Evolutionary conservation across 2,113 vertebrate genomes (phyloP).

Genomic region (Sigmodon hispidus): DNA sequence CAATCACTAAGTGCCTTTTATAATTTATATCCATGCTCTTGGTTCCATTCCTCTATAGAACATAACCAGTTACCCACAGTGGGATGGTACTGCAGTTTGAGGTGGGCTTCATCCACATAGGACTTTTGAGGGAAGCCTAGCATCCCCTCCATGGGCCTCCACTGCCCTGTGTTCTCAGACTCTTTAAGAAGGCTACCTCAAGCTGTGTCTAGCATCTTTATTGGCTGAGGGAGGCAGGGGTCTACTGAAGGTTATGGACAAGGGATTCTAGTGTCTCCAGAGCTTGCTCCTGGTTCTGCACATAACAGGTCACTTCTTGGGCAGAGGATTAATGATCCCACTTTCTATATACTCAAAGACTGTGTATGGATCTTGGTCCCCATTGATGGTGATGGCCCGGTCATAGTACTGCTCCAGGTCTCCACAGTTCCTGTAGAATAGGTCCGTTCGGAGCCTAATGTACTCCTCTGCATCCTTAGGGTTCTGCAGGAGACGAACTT

Average conservation of each 20-base stretch:
- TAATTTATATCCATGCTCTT: not conserved
- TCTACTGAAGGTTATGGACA: not conserved
- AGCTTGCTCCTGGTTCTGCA: not conserved
- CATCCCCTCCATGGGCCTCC: not conserved
- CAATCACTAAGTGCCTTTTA: too few relatives aligned
- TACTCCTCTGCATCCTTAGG: conserved; percentile 85
- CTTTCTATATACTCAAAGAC: conserved; percentile 94
- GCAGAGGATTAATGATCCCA: conserved; percentile 86
- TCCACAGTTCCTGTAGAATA: conserved; percentile 80
- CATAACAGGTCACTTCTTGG: conserved; percentile 55
- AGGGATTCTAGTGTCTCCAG: not conserved
- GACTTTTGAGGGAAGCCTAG: not conserved
- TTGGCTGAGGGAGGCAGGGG: not conserved
- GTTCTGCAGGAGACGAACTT: conserved; percentile 88
- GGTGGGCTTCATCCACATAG: fast-evolving
- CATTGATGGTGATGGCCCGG: conserved; percentile 86
- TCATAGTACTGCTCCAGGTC: conserved; percentile 87
- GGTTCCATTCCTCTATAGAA: not conserved
- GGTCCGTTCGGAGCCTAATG: conserved; percentile 73
- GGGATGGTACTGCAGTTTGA: fast-evolving
- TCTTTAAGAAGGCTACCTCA: not conserved
- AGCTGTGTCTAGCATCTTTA: conserved; percentile 37
- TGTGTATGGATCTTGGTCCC: conserved; percentile 91
- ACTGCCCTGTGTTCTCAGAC: not conserved
- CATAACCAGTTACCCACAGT: not conserved